Evolutionary conservation across 2,888 invertebrate genomes (phyloP), one percentile per base, ranked within the genome.

Genomic region (Caenorhabditis wallacei): DNA sequence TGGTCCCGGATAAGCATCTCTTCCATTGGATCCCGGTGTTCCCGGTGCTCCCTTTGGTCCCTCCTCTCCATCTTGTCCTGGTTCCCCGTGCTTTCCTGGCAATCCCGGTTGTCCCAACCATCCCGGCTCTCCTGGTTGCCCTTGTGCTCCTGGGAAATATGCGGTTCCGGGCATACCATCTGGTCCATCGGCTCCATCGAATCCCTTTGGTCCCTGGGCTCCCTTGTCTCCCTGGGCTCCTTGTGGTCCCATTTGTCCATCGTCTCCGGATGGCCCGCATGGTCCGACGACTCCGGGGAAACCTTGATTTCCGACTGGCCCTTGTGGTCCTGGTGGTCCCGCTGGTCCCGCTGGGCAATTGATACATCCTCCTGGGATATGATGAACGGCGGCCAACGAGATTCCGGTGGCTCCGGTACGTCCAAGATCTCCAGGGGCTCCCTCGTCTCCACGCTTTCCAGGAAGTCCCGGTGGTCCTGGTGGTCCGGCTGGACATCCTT

Each of bases 401-500:
- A 30, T 30, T 30, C 30, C 30, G 54, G 74, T 64, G 59, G 84
- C 86, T 69, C 88, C 88, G 11, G 63, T 74, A 16, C 79, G 30
- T 75, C 88, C 88, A 35, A 69, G 48, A 7, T 84, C 84, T 79
- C 88, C 88, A 2, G 83, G 43, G 2, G 10, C 24, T 74, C 87
- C 87, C 54, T 85, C 85, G 24, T 82, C 82, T 80, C 87, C 87
- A 5, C 86, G 74, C 48, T 80, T 72, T 83, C 87, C 87, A 48
- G 87, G 87, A 3, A 68, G 78, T 61, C 87, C 87, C 51, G 87
- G 86, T 57, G 82, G 83, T 74, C 88, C 88, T 43, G 88, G 85
- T 51, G 88, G 88, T 83, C 88, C 88, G 24, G 87, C 87, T 46
- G 87, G 87, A 66, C 87, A 88, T 22, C 86, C 86, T 35, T 80